Percentiles rank a stretch among this genome's conserved stretches.
These are phyloP conservation scores for Cardiocondyla obscurior DNA, from an alignment of 1,140 invertebrate species.

Conservation along the genomic window DNA sequence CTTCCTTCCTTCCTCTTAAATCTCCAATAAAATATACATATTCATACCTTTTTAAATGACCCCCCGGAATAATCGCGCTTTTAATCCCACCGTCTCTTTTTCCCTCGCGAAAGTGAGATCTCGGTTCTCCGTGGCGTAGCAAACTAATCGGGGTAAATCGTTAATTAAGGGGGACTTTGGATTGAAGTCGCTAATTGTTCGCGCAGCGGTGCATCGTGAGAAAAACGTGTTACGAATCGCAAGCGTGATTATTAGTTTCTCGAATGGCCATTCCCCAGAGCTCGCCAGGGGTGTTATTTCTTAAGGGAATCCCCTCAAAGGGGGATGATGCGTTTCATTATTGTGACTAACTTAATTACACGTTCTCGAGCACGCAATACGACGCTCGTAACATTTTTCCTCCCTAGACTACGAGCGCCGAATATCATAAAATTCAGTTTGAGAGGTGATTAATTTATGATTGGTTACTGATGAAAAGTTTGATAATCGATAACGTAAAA, in stretches of 20 bases:
- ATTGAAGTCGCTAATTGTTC: conserved; percentile 77
- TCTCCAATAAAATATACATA: conserved; percentile 22
- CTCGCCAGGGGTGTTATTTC: conserved; percentile 65
- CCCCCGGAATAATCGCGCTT: conserved; percentile 12
- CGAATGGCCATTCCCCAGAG: conserved; percentile 56
- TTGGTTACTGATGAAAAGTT: background rate
- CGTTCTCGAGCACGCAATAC: conserved; percentile 31
- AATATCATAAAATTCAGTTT: conserved; percentile 17
- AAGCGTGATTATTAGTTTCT: conserved; percentile 60
- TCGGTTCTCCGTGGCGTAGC: background rate
- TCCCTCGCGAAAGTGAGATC: background rate
- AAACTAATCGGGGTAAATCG: conserved; percentile 40
- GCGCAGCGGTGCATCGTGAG: conserved; percentile 74
- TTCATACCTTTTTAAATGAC: conserved; percentile 11
- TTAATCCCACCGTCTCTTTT: background rate
- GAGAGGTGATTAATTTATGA: conserved; percentile 35
- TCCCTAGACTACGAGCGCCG: background rate
- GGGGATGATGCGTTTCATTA: conserved; percentile 72
- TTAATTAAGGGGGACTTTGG: conserved; percentile 74
- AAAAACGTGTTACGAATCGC: conserved; percentile 75
- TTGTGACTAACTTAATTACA: conserved; percentile 69
- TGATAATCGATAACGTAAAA: background rate
- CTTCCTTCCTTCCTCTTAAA: background rate
- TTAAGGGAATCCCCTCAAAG: conserved; percentile 22
- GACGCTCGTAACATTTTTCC: background rate